phyloP scores from a whole-genome alignment of 2,797 vertebrate genomes.

The Ataeniobius toweri region DNA sequence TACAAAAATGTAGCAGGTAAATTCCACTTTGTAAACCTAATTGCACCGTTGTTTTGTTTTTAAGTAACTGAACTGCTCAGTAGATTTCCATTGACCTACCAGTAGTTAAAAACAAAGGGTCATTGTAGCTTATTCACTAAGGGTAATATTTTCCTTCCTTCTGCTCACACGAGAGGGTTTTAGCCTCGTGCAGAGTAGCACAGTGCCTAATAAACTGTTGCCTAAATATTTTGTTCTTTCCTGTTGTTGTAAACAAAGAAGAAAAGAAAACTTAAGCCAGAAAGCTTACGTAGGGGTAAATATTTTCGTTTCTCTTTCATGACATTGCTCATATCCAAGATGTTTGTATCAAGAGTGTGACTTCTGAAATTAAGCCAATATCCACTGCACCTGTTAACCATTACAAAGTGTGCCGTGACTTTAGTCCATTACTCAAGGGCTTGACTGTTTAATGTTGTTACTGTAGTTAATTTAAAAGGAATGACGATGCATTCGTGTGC shows the following conservation, averaged over 20 bases:
- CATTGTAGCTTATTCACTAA: slow-evolving; percentile 41
- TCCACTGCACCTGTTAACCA: slow-evolving; percentile 50
- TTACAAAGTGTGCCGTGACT: slow-evolving; percentile 47
- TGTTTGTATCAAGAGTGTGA: slow-evolving; percentile 20
- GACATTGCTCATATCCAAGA: slow-evolving; percentile 13
- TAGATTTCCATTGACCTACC: slow-evolving; percentile 42
- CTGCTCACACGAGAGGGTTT: slow-evolving; percentile 34
- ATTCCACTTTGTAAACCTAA: slow-evolving; percentile 8
- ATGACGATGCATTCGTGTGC: slow-evolving; percentile 34
- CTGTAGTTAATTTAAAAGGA: slow-evolving; percentile 49
- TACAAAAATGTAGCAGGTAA: slow-evolving; percentile 4
- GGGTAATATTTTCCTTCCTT: slow-evolving; percentile 53
- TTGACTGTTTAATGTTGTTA: slow-evolving; percentile 32
- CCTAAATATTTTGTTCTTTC: slow-evolving; percentile 23
- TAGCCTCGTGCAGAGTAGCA: slow-evolving; percentile 7
- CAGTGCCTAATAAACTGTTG: slow-evolving; percentile 32
- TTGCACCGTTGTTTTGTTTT: slow-evolving; percentile 28
- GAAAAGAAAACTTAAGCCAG: slow-evolving; percentile 14
- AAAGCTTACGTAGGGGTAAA: background rate
- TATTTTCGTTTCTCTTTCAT: slow-evolving; percentile 10
- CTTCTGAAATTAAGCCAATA: slow-evolving; percentile 25
- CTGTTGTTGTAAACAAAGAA: slow-evolving; percentile 8
- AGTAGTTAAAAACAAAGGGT: slow-evolving; percentile 62
- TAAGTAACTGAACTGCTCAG: slow-evolving; percentile 12
- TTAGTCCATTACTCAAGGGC: slow-evolving; percentile 34